Base-by-base conservation (phyloP, 2,113 vertebrate species). In the Rissa tridactyla region DNA sequence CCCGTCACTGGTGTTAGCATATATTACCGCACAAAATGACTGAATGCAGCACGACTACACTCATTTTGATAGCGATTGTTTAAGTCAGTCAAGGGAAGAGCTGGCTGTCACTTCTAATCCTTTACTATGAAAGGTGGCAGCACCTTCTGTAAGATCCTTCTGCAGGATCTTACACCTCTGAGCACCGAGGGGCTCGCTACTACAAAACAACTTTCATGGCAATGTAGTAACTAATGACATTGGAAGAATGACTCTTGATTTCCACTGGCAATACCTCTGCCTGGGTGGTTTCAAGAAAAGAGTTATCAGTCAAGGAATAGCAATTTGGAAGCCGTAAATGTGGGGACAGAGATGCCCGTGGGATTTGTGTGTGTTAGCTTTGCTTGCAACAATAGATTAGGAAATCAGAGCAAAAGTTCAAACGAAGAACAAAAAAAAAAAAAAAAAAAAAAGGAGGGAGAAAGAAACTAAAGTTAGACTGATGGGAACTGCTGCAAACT, bases 61-160 rank as follows among this genome's bases (percentile, higher is more conserved):
- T 86, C n/a, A 81, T 88, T 88, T 58, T 61, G 76, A 83, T 62
- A 90, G 82, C 0, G 1, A 92, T 77, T 88, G 68, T 61, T 94
- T 92, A 86, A 95, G 81, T 65, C 95, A 92, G 86, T 60, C 69
- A 86, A 69, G 83, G 77, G 66, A 82, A 92, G 83, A 76, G 62
- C 78, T 76, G 32, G 10, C 62, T 91, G 81, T 68, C 86, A 91
- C 66, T 94, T 89, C 42, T 58, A 94, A 95, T 92, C 62, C 81
- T 76, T 81, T 79, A 40, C 61, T 69, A 55, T 54, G 86, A 92
- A 79, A 83, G 54, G 34, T 61, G 44, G 91, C 54, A 92, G 86
- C 10, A 14, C 21, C 57, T 54, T 54, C 52, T 54, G 25, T 15
- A 54, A 54, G 1, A 10, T 82, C 83, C 21, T 72, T 69, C 70